A percentile compares a stretch with the other conserved stretches of the same genome.
These are phyloP conservation scores for Elmis aenea DNA, from an alignment of 2,888 invertebrate genomes.

Conservation along the genomic window DNA sequence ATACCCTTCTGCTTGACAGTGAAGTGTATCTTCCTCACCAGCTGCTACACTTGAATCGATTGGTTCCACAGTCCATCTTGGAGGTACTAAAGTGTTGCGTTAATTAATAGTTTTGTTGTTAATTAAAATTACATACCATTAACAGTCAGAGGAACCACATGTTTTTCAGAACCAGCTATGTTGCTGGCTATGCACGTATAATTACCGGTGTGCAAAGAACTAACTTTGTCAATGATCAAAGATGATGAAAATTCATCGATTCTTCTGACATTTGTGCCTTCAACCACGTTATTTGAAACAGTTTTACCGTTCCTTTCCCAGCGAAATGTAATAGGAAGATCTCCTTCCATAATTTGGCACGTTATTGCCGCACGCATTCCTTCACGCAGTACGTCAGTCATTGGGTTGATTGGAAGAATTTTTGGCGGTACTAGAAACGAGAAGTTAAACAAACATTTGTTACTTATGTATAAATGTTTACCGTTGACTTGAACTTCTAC, in stretches of 20 bases:
- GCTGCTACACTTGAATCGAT: slow-evolving; percentile 76
- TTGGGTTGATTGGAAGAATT: slow-evolving; percentile 76
- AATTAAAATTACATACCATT: slow-evolving; percentile 58
- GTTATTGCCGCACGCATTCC: slow-evolving; percentile 86
- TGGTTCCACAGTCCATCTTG: slow-evolving; percentile 84
- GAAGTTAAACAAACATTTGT: neutral
- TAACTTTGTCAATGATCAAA: slow-evolving; percentile 79
- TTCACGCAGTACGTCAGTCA: slow-evolving; percentile 75
- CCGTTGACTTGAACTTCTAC: slow-evolving; percentile 72
- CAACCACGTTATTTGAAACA: slow-evolving; percentile 48
- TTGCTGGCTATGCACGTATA: slow-evolving; percentile 91
- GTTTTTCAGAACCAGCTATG: slow-evolving; percentile 73
- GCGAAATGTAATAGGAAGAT: slow-evolving; percentile 83
- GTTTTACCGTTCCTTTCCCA: slow-evolving; percentile 87
- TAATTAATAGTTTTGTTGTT: too few relatives aligned
- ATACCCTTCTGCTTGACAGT: slow-evolving; percentile 89
- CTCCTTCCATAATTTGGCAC: slow-evolving; percentile 87
- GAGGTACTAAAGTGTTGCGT: slow-evolving; percentile 63
- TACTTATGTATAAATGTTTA: slow-evolving; percentile 40
- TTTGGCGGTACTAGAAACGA: slow-evolving; percentile 67
- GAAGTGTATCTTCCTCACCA: slow-evolving; percentile 76
- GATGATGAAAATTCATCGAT: slow-evolving; percentile 83
- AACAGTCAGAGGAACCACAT: slow-evolving; percentile 74
- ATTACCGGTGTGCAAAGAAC: slow-evolving; percentile 81
- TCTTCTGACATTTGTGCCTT: slow-evolving; percentile 54